Evolutionary conservation across 2,888 invertebrate genomes (phyloP), one percentile per base, ranked within the genome.

Genomic region (Idaea biselata): DNA sequence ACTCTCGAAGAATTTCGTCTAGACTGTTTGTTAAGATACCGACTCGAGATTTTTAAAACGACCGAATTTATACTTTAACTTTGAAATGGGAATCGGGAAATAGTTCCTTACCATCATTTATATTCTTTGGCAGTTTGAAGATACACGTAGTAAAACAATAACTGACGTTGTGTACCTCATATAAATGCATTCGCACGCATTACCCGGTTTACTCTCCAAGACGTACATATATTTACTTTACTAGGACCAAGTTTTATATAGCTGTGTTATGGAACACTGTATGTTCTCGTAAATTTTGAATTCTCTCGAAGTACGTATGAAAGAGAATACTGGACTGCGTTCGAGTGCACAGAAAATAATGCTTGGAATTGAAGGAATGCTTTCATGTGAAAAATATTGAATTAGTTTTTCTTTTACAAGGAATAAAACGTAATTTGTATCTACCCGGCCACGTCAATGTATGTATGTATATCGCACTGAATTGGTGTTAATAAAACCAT

Each of bases 111-210:
- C 64, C 63, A 61, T 59, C 58, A 62, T 66, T 63, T 63, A 63
- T 61, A 62, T 58, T 64, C 61, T 60, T 63, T 64, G 60, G 60
- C 62, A 68, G 67, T 63, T 60, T 61, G 60, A 66, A 66, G 63
- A 67, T 64, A 25, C 25, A 25, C 25, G 3, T 25, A 70, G 70
- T 68, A 68, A 71, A 68, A 67, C 63, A 44, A 65, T 63, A 65
- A 70, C 66, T 72, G 66, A 63, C 66, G 67, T 59, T 58, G 61
- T 57, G 60, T 63, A 14, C 44, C 68, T 71, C 67, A 67, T 66
- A 68, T 70, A 72, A 68, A 70, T 72, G 68, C 70, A 72, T 70
- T 72, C 71, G 64, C 70, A 70, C 70, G 71, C 71, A 72, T 72
- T 72, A 70, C 68, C 60, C 18, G 58, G 16, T 66, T 66, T 62